Base-by-base conservation (phyloP, 2,888 invertebrate genomes). In the Craniophora ligustri region DNA sequence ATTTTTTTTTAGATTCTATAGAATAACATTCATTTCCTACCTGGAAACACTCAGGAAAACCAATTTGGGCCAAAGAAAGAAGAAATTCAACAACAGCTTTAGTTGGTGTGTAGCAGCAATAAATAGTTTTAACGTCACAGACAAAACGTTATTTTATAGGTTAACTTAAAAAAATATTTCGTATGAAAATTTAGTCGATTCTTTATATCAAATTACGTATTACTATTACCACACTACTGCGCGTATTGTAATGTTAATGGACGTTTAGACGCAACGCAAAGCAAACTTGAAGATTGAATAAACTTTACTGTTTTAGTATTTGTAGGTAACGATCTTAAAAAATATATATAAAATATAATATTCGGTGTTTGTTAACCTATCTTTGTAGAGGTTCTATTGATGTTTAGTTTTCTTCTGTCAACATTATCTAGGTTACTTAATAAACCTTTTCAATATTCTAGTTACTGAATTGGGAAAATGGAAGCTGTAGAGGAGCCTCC, bases 401-500 rank as follows among this genome's bases (percentile, higher is more conserved):
- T 45, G 6, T 28, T 31, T 18, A 19, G 39, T 49, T 62, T 73
- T 49, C 48, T 34, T 56, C 61, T 50, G 61, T 62, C 56, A 58
- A 64, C 47, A 50, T 19, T 40, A 75, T 61, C 57, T 72, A 75
- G 75, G 75, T 75, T 75, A 75, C 48, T 26, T 54, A 45, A 3
- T 42, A 58, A 67, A 38, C 14, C 8, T 28, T 51, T 49, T 60
- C 30, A 15, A 51, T 58, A 60, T 70, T 72, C 59, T 70, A 70
- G 72, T 51, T 51, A 36, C 40, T 28, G 41, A 50, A 39, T 45
- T 40, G n/a, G 11, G 40, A 63, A 46, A 63, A 82, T 81, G 82
- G 82, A 82, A 73, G 68, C 67, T 60, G 59, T 80, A 45, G 78
- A 81, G 61, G 79, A 77, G 58, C 78, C 81, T 67, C 71, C 81